Base-by-base conservation (phyloP, 2,888 invertebrate genomes). In the Drosophila tripunctata region DNA sequence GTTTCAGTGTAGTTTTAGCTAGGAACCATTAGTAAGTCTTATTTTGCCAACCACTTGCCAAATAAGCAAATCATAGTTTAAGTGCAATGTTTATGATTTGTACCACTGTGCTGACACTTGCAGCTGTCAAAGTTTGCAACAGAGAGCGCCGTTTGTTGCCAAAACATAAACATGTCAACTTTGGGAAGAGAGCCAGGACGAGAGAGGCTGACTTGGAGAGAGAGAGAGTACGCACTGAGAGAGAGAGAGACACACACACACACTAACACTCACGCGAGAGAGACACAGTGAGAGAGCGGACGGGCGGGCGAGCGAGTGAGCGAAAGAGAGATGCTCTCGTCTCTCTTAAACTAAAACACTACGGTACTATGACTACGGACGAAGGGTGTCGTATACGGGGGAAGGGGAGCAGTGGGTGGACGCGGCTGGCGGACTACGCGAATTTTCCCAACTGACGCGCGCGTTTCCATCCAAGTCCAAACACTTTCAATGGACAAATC, bases 111-210 rank as follows among this genome's bases (percentile, higher is more conserved):
- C 77, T 79, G 84, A 86, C 84, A 84, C 62, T 77, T 75, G 64
- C 31, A 77, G 70, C 78, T 83, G 83, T 83, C 83, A 83, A 77
- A 83, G 58, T 75, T 81, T 70, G 85, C 75, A 66, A 72, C 64
- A 36, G 82, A 81, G 81, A 79, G 75, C 62, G 61, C 63, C 70
- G 78, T 69, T 81, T 74, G 78, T 81, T 78, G 81, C 81, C 81
- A 82, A 82, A 82, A 82, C 81, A 85, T 82, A 82, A 82, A 82
- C 81, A 82, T 82, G 85, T 85, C 81, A 85, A 75, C 50, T 56
- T 43, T 10, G 27, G 10, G 15, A 57, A 70, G 73, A 65, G 63
- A 55, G 61, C 27, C 55, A 60, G 45, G 64, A 47, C 35, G 67
- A 61, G 63, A 69, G 75, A 56, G 57, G 40, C 31, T n/a, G 54